phyloP scores from a whole-genome alignment of 2,888 invertebrate species.

The Cephalotes varians region DNA sequence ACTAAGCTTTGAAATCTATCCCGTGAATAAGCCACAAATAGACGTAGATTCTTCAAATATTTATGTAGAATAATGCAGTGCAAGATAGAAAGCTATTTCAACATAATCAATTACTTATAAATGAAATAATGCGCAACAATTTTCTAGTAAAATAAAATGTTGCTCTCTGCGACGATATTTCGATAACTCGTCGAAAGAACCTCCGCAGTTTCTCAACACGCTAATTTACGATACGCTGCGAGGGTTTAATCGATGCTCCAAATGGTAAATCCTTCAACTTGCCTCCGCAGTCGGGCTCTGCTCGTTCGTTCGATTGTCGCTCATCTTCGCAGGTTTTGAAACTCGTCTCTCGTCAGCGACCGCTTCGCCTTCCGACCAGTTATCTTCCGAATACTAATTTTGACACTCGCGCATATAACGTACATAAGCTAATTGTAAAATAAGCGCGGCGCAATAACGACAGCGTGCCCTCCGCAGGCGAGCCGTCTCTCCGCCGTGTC shows the following conservation, averaged over 20 bases:
- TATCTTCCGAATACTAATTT: slow-evolving; percentile 53
- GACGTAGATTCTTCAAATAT: not conserved
- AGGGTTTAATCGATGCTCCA: not conserved
- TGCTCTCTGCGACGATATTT: not conserved
- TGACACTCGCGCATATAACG: slow-evolving; percentile 37
- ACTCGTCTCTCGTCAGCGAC: slow-evolving; percentile 36
- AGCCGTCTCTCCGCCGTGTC: not conserved
- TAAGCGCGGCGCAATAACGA: slow-evolving; percentile 23
- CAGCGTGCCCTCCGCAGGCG: not conserved
- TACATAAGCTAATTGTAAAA: slow-evolving; percentile 52
- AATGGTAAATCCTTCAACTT: slow-evolving; percentile 36
- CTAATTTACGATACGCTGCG: not conserved
- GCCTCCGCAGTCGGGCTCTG: slow-evolving; percentile 79
- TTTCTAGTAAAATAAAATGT: not conserved
- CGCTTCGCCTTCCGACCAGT: slow-evolving; percentile 36
- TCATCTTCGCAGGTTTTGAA: slow-evolving; percentile 77
- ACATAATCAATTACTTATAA: not conserved
- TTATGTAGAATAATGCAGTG: not conserved
- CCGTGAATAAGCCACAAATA: not conserved
- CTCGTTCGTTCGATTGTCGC: slow-evolving; percentile 80
- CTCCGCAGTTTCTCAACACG: not conserved
- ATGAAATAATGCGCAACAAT: not conserved
- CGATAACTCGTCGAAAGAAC: not conserved
- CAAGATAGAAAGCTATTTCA: not conserved
- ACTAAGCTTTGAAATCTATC: not conserved